Percentiles rank a stretch among this genome's conserved stretches.
These are phyloP conservation scores for Brachionus angularis DNA, from an alignment of 1,140 invertebrate species.

Conservation along the genomic window DNA sequence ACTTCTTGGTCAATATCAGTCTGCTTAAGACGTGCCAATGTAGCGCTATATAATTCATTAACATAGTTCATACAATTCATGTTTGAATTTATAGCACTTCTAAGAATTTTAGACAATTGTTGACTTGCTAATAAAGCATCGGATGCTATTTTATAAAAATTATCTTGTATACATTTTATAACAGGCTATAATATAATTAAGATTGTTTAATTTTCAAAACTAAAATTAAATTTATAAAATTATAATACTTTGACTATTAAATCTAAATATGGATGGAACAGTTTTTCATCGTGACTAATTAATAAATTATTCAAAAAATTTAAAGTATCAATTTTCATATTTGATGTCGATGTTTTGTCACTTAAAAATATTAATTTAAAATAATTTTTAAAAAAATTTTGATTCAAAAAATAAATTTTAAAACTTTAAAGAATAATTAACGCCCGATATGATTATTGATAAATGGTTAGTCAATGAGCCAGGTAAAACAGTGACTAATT, in stretches of 20 bases:
- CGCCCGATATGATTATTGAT: conserved; percentile 76
- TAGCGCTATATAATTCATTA: conserved; percentile 75
- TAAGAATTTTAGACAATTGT: conserved; percentile 86
- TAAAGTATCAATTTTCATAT: conserved; percentile 96
- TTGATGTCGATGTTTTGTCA: conserved; percentile 88
- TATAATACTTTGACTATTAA: conserved; percentile 69
- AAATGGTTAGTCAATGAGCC: conserved; percentile 80
- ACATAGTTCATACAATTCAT: conserved; percentile 76
- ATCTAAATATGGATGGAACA: conserved; percentile 74
- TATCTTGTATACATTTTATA: conserved; percentile 80
- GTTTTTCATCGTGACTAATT: conserved; percentile 71
- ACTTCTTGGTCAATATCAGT: conserved; percentile 97
- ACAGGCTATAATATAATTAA: conserved; percentile 63
- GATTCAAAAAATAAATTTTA: no score
- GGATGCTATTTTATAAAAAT: conserved; percentile 96
- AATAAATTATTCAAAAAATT: conserved; percentile 84
- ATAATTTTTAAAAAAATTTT: background rate
- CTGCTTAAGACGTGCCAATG: conserved; percentile 75
- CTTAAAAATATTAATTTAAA: conserved; percentile 56
- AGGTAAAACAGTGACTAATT: conserved; percentile 80
- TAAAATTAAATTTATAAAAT: background rate
- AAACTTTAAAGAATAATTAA: conserved; percentile 78
- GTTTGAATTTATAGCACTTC: conserved; percentile 63
- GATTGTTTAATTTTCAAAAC: background rate
- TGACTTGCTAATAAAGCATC: conserved; percentile 87